Percentiles rank a stretch among this genome's conserved stretches.
These are phyloP conservation scores for Heteropelma amictum DNA, from an alignment of 2,888 invertebrate genomes.

Conservation along the genomic window DNA sequence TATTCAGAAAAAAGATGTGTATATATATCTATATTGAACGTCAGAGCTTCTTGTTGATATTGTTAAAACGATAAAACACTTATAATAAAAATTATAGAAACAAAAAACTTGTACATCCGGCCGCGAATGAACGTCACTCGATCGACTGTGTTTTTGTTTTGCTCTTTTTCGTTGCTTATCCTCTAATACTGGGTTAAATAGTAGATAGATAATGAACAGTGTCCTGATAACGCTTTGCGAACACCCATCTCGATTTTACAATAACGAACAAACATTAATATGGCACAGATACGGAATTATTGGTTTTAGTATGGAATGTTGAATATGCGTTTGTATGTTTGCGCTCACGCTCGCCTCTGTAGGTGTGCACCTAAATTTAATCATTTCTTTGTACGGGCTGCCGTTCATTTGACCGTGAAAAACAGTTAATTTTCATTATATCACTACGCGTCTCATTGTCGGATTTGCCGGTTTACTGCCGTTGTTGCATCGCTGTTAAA, in stretches of 20 bases:
- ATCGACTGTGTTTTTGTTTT: background rate
- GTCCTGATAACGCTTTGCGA: background rate
- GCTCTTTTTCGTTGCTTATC: conserved; percentile 9
- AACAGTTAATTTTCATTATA: conserved; percentile 45
- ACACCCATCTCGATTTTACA: conserved; percentile 10
- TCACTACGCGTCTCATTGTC: conserved; percentile 26
- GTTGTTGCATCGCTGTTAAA: conserved; percentile 3
- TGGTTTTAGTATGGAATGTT: conserved; percentile 47
- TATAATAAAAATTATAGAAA: conserved; percentile 34
- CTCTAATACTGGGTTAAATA: conserved; percentile 36
- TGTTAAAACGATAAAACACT: conserved; percentile 25
- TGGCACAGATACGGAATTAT: conserved; percentile 56
- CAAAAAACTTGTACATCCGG: background rate
- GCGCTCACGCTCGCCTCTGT: background rate
- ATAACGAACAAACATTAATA: conserved; percentile 50
- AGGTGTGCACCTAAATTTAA: conserved; percentile 31
- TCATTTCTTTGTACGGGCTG: conserved; percentile 32
- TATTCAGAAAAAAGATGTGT: background rate
- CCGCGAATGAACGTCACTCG: conserved; percentile 3
- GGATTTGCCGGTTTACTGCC: background rate
- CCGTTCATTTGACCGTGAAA: conserved; percentile 42
- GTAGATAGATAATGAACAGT: conserved; percentile 22
- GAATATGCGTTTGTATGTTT: background rate
- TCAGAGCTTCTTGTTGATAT: background rate
- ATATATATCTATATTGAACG: background rate